A percentile compares a stretch with the other conserved stretches of the same genome.
Conservation (phyloP, 2,797 vertebrate species). For the Otolemur crassicaudatus region DNA sequence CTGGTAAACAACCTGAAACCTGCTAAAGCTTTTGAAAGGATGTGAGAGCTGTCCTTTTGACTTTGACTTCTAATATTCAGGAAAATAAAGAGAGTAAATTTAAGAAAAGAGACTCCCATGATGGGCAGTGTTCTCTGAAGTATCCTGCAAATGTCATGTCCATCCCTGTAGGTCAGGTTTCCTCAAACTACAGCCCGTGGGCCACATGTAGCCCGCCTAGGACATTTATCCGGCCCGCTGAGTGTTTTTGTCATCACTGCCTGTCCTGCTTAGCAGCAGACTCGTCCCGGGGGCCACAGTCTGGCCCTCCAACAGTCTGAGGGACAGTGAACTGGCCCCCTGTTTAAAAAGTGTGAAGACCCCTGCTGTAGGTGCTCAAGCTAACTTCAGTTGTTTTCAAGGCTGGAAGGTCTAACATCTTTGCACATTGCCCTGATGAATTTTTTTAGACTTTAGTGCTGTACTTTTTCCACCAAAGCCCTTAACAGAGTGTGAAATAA, state of each 20-base stretch:
- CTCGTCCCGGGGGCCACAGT: too few species aligned
- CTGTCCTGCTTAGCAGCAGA: too few species aligned
- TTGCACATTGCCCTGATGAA: not conserved
- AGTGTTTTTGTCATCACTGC: too few species aligned
- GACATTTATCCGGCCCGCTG: too few species aligned
- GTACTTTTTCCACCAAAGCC: slow-evolving; percentile 27
- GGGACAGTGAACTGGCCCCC: too few species aligned
- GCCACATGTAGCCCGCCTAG: too few species aligned
- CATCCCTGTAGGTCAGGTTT: not conserved
- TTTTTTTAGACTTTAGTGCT: not conserved
- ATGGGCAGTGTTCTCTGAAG: not conserved
- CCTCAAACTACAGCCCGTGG: too few species aligned
- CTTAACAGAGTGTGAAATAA: slow-evolving; percentile 35
- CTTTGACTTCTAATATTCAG: slow-evolving; percentile 12
- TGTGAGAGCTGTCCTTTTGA: slow-evolving; percentile 51
- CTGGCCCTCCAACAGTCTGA: too few species aligned
- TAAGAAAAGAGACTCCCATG: slow-evolving; percentile 48
- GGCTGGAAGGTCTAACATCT: not conserved
- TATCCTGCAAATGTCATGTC: not conserved
- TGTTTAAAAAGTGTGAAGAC: too few species aligned
- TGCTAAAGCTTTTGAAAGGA: slow-evolving; percentile 66
- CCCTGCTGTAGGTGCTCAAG: not conserved
- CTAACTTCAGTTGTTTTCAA: not conserved
- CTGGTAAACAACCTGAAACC: slow-evolving; percentile 70
- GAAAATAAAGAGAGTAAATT: slow-evolving; percentile 58